These are phyloP conservation scores for Acropora tenuis DNA, from an alignment of 64 coral and sea anemone species.

Conservation along the genomic window DNA sequence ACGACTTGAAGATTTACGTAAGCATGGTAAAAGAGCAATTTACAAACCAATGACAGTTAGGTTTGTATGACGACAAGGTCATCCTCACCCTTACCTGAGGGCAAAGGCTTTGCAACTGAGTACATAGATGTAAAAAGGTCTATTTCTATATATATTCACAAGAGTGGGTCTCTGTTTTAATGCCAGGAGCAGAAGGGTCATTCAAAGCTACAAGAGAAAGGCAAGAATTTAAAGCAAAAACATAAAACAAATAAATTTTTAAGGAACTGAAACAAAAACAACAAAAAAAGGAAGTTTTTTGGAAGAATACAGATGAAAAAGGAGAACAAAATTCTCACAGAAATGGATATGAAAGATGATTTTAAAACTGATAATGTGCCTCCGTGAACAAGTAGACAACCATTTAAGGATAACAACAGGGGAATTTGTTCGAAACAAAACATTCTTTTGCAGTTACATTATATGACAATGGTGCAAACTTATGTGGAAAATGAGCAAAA, in stretches of 20 bases:
- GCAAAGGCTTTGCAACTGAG: too few species aligned
- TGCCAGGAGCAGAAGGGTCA: constrained; percentile 12
- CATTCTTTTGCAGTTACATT: background rate
- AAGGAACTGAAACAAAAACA: too few species aligned
- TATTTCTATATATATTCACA: too few species aligned
- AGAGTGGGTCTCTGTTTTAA: too few species aligned
- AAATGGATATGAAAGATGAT: constrained; percentile 15
- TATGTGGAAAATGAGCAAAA: background rate
- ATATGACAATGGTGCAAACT: background rate
- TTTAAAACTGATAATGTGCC: background rate
- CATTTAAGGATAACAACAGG: background rate
- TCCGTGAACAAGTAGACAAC: background rate
- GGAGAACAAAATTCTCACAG: background rate
- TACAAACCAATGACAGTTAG: too few species aligned
- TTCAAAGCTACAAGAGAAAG: constrained; percentile 52
- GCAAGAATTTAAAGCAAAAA: constrained; percentile 47
- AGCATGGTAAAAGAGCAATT: too few species aligned
- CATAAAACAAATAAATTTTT: background rate
- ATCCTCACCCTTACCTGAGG: too few species aligned
- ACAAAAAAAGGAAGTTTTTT: background rate
- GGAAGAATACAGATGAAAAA: background rate
- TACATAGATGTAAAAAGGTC: too few species aligned
- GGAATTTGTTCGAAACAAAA: constrained; percentile 16
- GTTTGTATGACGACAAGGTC: too few species aligned
- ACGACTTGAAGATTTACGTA: too few species aligned